Conservation (phyloP, 2,888 invertebrate genomes). For the Romanomermis culicivorax region DNA sequence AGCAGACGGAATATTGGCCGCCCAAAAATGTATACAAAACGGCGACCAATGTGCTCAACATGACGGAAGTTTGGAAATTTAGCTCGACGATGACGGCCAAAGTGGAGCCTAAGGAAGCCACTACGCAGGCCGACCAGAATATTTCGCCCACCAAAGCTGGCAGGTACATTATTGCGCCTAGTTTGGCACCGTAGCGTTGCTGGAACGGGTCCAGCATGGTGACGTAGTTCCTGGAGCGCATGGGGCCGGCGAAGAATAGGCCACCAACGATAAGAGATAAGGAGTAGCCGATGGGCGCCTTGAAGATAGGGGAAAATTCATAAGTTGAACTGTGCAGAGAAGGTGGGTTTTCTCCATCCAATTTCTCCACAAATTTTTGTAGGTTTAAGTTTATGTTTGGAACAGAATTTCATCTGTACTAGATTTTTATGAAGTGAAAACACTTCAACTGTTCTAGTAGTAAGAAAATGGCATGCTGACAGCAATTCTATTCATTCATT, state of each 20-base stretch:
- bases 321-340: no score
- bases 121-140: conserved; percentile 87
- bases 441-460: no score
- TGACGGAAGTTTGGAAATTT: conserved; percentile 69
- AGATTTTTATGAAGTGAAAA: no score
- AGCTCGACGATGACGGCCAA: conserved; percentile 82
- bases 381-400: no score
- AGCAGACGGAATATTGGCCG: conserved; percentile 84
- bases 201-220: conserved; percentile 95
- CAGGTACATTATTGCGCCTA: conserved; percentile 80
- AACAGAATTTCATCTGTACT: no score
- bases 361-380: no score
- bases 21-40: conserved; percentile 89
- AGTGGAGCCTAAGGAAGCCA: conserved; percentile 46
- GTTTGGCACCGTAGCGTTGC: conserved; percentile 73
- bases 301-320: no score
- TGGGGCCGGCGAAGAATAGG: conserved; percentile 87
- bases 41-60: conserved; percentile 80
- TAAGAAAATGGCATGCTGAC: no score
- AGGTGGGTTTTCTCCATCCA: no score
- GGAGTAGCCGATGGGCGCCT: conserved; percentile 89
- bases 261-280: conserved; percentile 79
- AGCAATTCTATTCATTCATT: no score
- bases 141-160: conserved; percentile 87
- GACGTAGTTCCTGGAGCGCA: conserved; percentile 83